Evolutionary conservation across 2,113 vertebrate genomes (phyloP), one percentile per base, ranked within the genome.

Genomic region (Mugil cephalus): DNA sequence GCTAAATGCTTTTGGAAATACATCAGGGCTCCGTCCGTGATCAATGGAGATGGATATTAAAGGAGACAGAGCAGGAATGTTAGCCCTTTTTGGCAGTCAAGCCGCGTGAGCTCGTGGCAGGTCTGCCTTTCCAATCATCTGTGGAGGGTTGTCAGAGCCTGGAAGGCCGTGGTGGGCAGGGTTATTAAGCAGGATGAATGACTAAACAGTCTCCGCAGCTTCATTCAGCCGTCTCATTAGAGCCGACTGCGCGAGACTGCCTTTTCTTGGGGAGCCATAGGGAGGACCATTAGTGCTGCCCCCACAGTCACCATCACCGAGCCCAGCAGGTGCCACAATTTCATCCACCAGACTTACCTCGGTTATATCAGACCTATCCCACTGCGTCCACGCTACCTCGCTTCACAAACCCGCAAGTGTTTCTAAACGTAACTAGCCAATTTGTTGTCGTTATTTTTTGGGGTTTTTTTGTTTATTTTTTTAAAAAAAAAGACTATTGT

Each of bases 181-280:
- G 87, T 89, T 92, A 91, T 92, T 92, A 93, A 92, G 79, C 89
- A 91, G 90, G 90, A 93, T 91, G 89, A 92, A 93, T 93, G 89
- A 83, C 90, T 91, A 87, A 91, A 89, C 83, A 87, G 83, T 81
- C 72, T 67, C 72, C 6, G 78, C 79, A 50, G 86, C 73, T 89
- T 90, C 83, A 74, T 87, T 90, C 89, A 86, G 53, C 73, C 85
- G 13, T 89, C 90, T 93, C 85, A 90, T 93, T 93, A 92, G 69
- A 85, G 73, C 67, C 77, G 62, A 75, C 76, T 79, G 61, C 80
- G 75, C 84, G 77, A 77, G 83, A 80, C 79, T 64, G 66, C 73
- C 81, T 76, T 83, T 77, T 87, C 83, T 77, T 55, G 6, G 65
- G 62, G 67, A 88, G 77, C 80, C 73, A 79, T 65, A 70, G 72